Conservation (phyloP, 2,113 vertebrate species). For the Bothrops jararaca region DNA sequence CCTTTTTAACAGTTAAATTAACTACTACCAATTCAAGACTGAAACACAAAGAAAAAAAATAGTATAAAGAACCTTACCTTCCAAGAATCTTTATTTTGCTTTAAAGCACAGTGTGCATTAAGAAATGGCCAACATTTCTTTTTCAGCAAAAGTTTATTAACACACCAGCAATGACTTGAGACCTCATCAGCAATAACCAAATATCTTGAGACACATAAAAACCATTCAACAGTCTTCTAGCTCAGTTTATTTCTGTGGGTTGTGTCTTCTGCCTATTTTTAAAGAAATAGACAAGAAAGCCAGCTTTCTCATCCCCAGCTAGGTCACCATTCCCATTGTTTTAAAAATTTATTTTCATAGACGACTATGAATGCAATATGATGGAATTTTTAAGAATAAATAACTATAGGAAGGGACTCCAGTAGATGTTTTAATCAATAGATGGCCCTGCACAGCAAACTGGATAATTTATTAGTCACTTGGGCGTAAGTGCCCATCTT, state of each 20-base stretch:
- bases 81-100: constrained; percentile 1
- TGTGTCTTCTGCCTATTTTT: not conserved
- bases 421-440: not conserved
- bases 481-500: not conserved
- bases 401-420: not conserved
- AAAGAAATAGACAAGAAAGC: not conserved
- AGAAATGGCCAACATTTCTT: not conserved
- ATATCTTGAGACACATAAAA: not conserved
- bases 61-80: constrained; percentile 33
- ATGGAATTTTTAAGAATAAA: not conserved
- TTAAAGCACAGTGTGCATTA: not conserved
- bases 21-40: constrained; percentile 53
- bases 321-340: not conserved
- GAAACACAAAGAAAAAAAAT: constrained; percentile 33
- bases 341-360: not conserved
- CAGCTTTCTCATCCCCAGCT: not conserved
- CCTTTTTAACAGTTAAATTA: constrained; percentile 39
- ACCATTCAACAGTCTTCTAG: not conserved
- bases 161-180: not conserved
- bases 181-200: not conserved
- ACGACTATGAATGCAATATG: too few relatives aligned
- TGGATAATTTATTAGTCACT: not conserved
- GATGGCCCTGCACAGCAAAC: not conserved
- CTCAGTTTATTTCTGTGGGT: not conserved
- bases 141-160: not conserved